Evolutionary conservation across 1,140 invertebrate genomes (phyloP), one percentile per base, ranked within the genome.

Genomic region (Megalopta genalis): DNA sequence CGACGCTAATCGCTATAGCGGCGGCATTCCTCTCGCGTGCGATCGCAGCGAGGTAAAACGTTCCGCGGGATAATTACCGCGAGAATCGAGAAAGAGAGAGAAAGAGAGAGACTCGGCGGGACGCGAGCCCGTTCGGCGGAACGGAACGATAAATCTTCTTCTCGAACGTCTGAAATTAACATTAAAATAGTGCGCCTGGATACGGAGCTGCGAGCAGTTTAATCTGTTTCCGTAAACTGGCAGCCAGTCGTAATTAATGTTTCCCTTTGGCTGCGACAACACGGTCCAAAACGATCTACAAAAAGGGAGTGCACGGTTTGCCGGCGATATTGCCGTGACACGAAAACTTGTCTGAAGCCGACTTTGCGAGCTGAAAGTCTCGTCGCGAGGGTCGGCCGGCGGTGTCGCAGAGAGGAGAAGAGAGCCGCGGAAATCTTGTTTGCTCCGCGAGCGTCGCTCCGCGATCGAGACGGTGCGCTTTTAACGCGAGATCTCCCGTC

Each of bases 71-170:
- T 72, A 78, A 78, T 78, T 78, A 57, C 76, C 76, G 63, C 57
- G 46, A 60, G 42, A 64, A 72, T 65, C 23, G 46, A 52, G n/a
- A n/a, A n/a, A n/a, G n/a, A n/a, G n/a, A n/a, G n/a, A n/a, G n/a
- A n/a, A n/a, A n/a, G n/a, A n/a, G n/a, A n/a, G 69, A 46, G 64
- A 65, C 76, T 72, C 46, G 10, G n/a, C n/a, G 42, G 32, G 32
- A 46, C 59, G 49, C 21, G 16, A 7, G 46, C 62, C 12, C 39
- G 21, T 21, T 12, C 21, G 39, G 8, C 27, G 68, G 42, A 72
- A 57, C 68, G 37, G 27, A 46, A 78, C 72, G 57, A 78, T 78
- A 78, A 78, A 78, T 78, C 76, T 78, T 71, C 76, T 72, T 78
- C 69, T 9, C 60, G 49, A 72, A 78, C 49, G 76, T 78, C 60